phyloP scores from a whole-genome alignment of 2,113 vertebrate genomes.

The Mohoua ochrocephala region DNA sequence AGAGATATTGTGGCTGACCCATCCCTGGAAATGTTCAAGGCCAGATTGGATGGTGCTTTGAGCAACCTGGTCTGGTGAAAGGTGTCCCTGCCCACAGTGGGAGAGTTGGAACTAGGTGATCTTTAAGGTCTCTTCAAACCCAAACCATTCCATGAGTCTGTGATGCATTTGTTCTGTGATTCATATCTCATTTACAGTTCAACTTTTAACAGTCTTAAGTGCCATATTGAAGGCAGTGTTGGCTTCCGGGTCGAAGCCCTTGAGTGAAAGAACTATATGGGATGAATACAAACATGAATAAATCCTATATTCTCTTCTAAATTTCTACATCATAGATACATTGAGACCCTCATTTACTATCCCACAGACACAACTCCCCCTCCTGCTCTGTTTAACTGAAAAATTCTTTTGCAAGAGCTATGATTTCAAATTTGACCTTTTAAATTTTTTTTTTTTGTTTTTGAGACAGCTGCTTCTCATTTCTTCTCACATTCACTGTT shows the following conservation, averaged over 20 bases:
- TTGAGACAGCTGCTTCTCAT: neutral
- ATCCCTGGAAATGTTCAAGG: neutral
- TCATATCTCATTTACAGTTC: neutral
- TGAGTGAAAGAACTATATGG: neutral
- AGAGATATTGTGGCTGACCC: neutral
- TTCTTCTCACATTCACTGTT: neutral
- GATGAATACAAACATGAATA: neutral
- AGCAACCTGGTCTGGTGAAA: neutral
- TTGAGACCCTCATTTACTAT: neutral
- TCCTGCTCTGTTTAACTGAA: neutral
- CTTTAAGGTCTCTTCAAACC: neutral
- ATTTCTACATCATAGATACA: neutral
- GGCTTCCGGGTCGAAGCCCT: neutral
- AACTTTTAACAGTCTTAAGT: neutral
- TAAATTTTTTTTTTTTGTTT: neutral
- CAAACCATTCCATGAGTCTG: neutral
- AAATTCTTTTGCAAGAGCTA: neutral
- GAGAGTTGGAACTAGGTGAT: neutral
- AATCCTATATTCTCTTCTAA: neutral
- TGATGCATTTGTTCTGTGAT: neutral
- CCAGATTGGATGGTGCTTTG: neutral
- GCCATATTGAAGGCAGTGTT: accelerated
- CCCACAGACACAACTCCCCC: neutral
- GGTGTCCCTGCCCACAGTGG: neutral
- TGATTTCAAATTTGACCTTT: neutral